Evolutionary conservation across 1,140 invertebrate species (phyloP).

Genomic region (Heliconius eleuchia): DNA sequence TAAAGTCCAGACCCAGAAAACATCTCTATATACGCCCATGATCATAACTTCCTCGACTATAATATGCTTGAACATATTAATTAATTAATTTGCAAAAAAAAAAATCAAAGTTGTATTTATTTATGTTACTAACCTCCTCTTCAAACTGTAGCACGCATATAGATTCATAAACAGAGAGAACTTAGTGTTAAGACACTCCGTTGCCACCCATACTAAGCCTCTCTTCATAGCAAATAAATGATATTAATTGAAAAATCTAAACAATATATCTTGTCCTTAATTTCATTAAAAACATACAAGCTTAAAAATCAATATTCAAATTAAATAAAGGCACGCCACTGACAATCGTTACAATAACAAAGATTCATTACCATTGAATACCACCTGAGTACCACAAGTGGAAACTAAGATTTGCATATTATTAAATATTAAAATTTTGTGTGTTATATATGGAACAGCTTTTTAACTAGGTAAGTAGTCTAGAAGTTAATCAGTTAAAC

Average conservation of each 20-base stretch:
- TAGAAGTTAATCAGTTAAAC: too few species aligned
- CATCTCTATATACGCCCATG: too few species aligned
- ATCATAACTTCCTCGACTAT: too few species aligned
- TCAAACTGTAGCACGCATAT: too few species aligned
- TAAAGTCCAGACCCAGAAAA: too few species aligned
- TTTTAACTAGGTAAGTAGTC: neutral
- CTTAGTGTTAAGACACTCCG: too few species aligned
- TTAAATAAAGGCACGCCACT: neutral
- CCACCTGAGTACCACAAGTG: conserved; percentile 7
- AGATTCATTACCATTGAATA: conserved; percentile 13
- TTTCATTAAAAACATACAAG: neutral
- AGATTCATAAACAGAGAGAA: too few species aligned
- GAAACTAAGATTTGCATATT: conserved; percentile 5
- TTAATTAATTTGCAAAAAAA: too few species aligned
- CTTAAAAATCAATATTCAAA: neutral
- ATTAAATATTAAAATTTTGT: neutral
- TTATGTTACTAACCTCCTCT: too few species aligned
- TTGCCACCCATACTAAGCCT: too few species aligned
- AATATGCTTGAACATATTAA: too few species aligned
- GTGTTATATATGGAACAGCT: neutral
- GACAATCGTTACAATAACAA: neutral
- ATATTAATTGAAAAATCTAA: neutral
- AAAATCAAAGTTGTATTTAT: too few species aligned
- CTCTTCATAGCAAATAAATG: neutral
- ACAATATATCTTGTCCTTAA: neutral